Evolutionary conservation across 2,888 invertebrate genomes (phyloP).

Genomic region (Mythimna ferrago): DNA sequence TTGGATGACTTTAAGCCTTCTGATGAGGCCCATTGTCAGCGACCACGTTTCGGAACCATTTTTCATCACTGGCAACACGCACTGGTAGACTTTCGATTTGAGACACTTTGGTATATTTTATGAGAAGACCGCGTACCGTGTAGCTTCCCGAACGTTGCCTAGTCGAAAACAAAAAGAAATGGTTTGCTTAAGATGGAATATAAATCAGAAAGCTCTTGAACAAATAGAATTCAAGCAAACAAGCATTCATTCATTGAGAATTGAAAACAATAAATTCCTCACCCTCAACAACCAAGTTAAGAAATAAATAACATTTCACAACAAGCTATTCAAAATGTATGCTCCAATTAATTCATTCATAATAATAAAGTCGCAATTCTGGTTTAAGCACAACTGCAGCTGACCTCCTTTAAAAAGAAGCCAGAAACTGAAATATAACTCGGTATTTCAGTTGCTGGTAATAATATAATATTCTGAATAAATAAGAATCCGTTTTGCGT

Average conservation of each 20-base stretch:
- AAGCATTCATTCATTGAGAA: not conserved
- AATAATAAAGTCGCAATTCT: slow-evolving; percentile 40
- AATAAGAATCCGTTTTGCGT: slow-evolving; percentile 53
- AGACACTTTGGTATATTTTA: no score
- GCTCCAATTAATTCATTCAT: slow-evolving; percentile 40
- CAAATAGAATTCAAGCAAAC: not conserved
- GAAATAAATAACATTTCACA: slow-evolving; percentile 28
- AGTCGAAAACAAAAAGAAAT: no score
- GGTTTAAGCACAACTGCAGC: slow-evolving; percentile 1
- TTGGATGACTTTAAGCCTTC: no score
- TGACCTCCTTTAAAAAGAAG: slow-evolving; percentile 46
- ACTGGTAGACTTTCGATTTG: no score
- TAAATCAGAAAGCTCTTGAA: not conserved
- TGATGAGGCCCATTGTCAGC: no score
- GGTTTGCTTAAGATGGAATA: not conserved
- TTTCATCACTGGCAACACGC: no score
- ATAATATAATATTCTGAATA: slow-evolving; percentile 51
- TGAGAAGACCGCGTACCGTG: no score
- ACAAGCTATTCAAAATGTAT: slow-evolving; percentile 37
- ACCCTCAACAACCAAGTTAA: not conserved
- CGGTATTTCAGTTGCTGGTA: slow-evolving; percentile 28
- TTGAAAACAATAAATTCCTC: not conserved
- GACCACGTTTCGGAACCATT: no score
- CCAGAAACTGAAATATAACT: slow-evolving; percentile 25
- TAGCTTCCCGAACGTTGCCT: no score